Percentiles rank a stretch among this genome's conserved stretches.
phyloP scores from a whole-genome alignment of 2,113 vertebrate species.

The Jaculus jaculus region DNA sequence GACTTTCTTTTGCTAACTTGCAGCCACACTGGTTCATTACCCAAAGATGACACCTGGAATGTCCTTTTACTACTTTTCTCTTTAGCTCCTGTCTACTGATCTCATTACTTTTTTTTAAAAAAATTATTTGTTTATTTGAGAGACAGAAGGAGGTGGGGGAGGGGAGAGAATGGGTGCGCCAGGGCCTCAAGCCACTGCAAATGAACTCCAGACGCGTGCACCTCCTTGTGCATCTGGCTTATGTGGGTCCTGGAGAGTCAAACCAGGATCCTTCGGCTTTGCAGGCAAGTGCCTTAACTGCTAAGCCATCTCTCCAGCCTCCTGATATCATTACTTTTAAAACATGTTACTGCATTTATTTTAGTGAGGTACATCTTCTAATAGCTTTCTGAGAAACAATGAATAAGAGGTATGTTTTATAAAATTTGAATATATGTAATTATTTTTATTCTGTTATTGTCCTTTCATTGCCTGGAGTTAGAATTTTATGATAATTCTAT shows the following conservation, averaged over 20 bases:
- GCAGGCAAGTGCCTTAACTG: too few species aligned
- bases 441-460: neutral
- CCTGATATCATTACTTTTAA: neutral
- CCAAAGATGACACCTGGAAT: neutral
- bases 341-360: neutral
- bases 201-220: too few species aligned
- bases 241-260: too few species aligned
- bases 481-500: neutral
- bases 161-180: too few species aligned
- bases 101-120: neutral
- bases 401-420: neutral
- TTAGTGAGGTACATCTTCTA: neutral
- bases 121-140: neutral
- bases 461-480: neutral
- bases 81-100: neutral
- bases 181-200: too few species aligned
- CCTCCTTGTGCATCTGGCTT: too few species aligned
- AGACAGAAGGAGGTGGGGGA: too few species aligned
- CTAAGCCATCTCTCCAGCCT: too few species aligned
- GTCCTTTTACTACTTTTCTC: neutral
- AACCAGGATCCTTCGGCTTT: too few species aligned
- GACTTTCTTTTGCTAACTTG: neutral
- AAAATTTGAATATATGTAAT: neutral
- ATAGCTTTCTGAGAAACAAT: neutral
- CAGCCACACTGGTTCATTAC: neutral